These are phyloP conservation scores for Eledone cirrhosa DNA, from an alignment of 2,888 invertebrate species.

Conservation along the genomic window DNA sequence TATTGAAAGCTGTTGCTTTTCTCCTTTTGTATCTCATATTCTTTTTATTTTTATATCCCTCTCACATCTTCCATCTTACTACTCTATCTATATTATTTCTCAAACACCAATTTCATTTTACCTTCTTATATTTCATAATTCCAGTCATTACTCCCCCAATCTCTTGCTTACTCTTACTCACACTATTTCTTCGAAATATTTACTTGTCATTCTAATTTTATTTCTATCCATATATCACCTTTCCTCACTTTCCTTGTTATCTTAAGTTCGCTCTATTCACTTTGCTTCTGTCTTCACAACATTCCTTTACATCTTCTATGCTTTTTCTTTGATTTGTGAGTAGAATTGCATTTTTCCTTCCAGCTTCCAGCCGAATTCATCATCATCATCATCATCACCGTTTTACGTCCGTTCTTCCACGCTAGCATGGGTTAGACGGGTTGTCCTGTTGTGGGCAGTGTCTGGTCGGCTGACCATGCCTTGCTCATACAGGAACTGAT, in stretches of 20 bases:
- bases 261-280: neutral
- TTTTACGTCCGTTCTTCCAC: no score
- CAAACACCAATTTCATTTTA: neutral
- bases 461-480: no score
- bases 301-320: neutral
- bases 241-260: neutral
- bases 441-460: no score
- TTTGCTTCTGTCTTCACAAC: neutral
- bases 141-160: constrained; percentile 6
- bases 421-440: no score
- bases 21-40: neutral
- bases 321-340: neutral
- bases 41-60: neutral
- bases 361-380: neutral
- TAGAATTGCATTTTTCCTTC: neutral
- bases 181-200: neutral
- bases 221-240: neutral
- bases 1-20: neutral
- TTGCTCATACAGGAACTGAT: no score
- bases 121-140: neutral
- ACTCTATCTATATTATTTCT: neutral
- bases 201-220: neutral
- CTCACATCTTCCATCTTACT: neutral
- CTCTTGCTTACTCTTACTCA: neutral
- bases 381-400: neutral